Evolutionary conservation across 2,113 vertebrate species (phyloP), one percentile per base, ranked within the genome.

Genomic region (Atherinomorus stipes): DNA sequence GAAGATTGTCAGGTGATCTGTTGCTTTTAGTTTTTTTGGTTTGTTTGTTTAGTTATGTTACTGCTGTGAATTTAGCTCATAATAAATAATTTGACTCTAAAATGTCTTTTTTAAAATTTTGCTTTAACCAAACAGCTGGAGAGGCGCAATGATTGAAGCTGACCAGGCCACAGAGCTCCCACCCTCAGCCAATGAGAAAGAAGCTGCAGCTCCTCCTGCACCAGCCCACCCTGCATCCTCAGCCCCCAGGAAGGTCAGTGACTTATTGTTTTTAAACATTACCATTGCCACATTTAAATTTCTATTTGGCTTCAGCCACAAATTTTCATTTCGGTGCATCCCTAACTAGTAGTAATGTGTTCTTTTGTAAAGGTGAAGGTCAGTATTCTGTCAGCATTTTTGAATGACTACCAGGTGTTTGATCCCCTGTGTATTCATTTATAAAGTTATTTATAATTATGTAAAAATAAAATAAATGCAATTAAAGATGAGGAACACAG

Each of bases 141-240:
- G 95, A 83, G 97, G 97, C 67, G 94, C 95, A 0, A 90, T 96
- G 84, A 97, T 98, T 7, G 96, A 97, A 88, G 95, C 96, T 0
- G 95, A 95, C 50, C 95, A 93, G 80, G 92, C 81, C 56, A 93
- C 93, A 0, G 94, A 95, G 50, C 80, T 85, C 4, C 87, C 85
- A 3, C 93, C 94, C 0, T 95, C 94, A 1, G 90, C 63, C 64
- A 90, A 73, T 84, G 83, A 80, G 38, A 77, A 68, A 44, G 93
- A 92, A 16, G 88, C 80, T 44, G 92, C 85, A 10, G 88, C 80
- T 0, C 51, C 82, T 6, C 62, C 31, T 52, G 79, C 80, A 7
- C 64, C 86, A 3, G 74, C 23, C 13, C 60, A 78, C 42, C 64
- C 81, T 0, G 76, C 64, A 68, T 53, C 61, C 26, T 50, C 77